A percentile compares a stretch with the other conserved stretches of the same genome.
Conservation (phyloP, 2,888 invertebrate species). For the Mythimna lalbum region DNA sequence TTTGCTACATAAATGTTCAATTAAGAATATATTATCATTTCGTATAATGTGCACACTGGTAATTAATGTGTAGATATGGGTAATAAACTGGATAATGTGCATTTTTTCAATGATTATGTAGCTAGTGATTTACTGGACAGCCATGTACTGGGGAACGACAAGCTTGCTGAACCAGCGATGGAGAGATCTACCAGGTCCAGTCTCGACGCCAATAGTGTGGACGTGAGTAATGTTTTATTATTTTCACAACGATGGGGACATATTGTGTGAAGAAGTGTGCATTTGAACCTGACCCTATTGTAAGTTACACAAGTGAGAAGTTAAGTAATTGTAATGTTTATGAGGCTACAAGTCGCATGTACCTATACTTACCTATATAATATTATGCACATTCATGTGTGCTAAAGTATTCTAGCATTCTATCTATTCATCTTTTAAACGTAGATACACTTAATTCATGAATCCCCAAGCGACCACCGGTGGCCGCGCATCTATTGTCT, state of each 20-base stretch:
- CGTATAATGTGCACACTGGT: slow-evolving; percentile 79
- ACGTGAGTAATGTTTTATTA: slow-evolving; percentile 79
- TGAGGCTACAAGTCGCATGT: background rate
- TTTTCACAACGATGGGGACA: slow-evolving; percentile 10
- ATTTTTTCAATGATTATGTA: slow-evolving; percentile 84
- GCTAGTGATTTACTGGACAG: slow-evolving; percentile 89
- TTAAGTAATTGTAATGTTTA: background rate
- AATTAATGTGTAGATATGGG: slow-evolving; percentile 85
- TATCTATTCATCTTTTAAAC: background rate
- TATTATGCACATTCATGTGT: background rate
- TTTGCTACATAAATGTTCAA: slow-evolving; percentile 70
- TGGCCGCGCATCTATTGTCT: too few species aligned
- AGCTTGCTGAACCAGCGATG: slow-evolving; percentile 82
- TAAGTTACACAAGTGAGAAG: slow-evolving; percentile 14
- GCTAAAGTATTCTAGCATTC: background rate
- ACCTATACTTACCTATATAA: too few species aligned
- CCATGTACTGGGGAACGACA: slow-evolving; percentile 87
- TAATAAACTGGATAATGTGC: slow-evolving; percentile 85
- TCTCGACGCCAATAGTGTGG: slow-evolving; percentile 87
- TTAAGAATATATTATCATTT: slow-evolving; percentile 79
- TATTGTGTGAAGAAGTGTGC: background rate
- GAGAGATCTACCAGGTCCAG: slow-evolving; percentile 86
- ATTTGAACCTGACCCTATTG: slow-evolving; percentile 1
- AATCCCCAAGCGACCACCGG: too few species aligned
- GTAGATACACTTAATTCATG: too few species aligned